These are phyloP conservation scores for Ephydatia muelleri DNA, from an alignment of 37 sponge, comb jelly and placozoan genomes.

Conservation along the genomic window DNA sequence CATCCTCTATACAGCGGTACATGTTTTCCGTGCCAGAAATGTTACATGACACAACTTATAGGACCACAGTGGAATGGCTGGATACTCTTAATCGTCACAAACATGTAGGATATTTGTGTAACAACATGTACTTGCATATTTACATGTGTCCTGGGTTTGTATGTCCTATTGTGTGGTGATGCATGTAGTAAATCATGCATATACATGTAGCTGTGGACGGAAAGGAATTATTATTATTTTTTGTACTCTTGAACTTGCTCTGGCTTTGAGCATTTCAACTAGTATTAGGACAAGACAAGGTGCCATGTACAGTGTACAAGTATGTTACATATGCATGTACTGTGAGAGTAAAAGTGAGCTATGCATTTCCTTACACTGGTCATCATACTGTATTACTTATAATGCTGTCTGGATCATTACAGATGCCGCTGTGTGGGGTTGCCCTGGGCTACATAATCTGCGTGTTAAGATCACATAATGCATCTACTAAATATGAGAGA, in stretches of 20 bases:
- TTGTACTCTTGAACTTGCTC: too few relatives aligned
- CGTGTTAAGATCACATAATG: not conserved
- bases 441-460: not conserved
- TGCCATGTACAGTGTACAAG: not conserved
- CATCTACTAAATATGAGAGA: not conserved
- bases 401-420: not conserved
- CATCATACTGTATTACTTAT: too few relatives aligned
- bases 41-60: not conserved
- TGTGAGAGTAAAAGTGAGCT: not conserved
- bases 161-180: not conserved
- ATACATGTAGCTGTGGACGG: not conserved
- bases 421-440: not conserved
- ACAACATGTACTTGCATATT: not conserved
- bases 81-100: not conserved
- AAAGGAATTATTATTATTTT: not conserved
- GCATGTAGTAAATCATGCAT: not conserved
- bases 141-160: not conserved
- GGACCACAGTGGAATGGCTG: not conserved
- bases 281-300: too few relatives aligned
- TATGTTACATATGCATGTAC: not conserved
- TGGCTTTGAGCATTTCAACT: too few relatives aligned
- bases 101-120: not conserved
- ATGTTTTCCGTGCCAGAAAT: not conserved
- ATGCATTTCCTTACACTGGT: not conserved
- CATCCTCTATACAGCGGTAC: not conserved